Base-by-base conservation (phyloP, 2,888 invertebrate species). In the Andrena flavipes region DNA sequence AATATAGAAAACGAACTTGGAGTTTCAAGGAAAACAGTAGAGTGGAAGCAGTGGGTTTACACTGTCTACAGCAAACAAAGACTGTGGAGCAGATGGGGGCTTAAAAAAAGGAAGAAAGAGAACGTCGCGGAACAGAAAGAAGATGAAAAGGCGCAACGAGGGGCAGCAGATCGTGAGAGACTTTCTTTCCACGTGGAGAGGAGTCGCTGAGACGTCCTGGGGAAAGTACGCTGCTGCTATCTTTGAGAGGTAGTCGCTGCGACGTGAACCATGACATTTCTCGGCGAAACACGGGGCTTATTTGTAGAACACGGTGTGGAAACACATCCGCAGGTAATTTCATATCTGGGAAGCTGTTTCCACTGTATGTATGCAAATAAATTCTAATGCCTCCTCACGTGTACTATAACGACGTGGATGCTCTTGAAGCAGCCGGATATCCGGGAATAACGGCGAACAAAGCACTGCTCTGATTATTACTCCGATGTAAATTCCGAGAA, bases 241-340 rank as follows among this genome's bases (percentile, higher is more conserved):
- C 8, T 48, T 51, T 72, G 33, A 69, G 70, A 35, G 67, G 51
- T 62, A 73, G 60, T 16, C 23, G 23, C 16, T 42, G 42, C 56
- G 35, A 62, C 64, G 77, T 42, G 82, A 83, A 82, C 77, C 73
- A 35, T 77, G 82, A 73, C 73, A 82, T 82, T 83, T 82, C 70
- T 13, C 13, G 6, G 2, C 16, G 65, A 49, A 49, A 73, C 60
- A 49, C 33, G 26, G 26, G 33, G 60, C 73, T 76, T 70, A 30
- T 73, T 83, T 62, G 73, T 60, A 54, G 56, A 82, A 73, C 49
- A 70, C 69, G 49, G 3, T 8, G 67, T 76, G 59, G 76, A 65
- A 49, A 80, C 69, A 48, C 48, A 72, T 80, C 69, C 64, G 33
- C 51, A 7, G 65, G 69, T 80, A 74, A 81, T 80, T 74, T 81